Evolutionary conservation across 2,113 vertebrate genomes (phyloP), one percentile per base, ranked within the genome.

Genomic region (Vulpes lagopus): DNA sequence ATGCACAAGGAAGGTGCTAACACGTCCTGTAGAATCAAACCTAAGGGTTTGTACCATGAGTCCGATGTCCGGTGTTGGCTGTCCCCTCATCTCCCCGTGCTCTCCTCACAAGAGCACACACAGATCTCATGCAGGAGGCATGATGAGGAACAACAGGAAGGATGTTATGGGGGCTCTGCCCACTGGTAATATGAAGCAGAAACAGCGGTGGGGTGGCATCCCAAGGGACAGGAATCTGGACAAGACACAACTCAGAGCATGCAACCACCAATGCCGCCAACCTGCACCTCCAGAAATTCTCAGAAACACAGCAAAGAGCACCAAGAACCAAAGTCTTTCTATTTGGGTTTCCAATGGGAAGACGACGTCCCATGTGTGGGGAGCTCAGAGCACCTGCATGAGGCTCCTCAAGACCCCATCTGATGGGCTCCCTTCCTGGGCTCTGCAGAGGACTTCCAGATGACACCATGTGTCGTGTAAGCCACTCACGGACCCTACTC

Each of bases 131-230:
- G 11, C 0, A 19, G 89, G 65, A 57, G 23, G 4, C 11, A 6
- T 2, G 19, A 30, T 16, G n/a, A 43, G 23, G 17, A 16, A 14
- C 0, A 3, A 30, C 8, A 38, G 11, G 9, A 20, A 1, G 7
- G 74, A 35, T 43, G 27, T 17, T 9, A 11, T 8, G 7, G 14
- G 23, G 23, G 8, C 11, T 67, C 76, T 55, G 51, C 57, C 17
- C n/a, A 10, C 60, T 19, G 85, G 3, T 57, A 2, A 20, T 5
- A 17, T 0, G 3, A 43, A n/a, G 53, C 53, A n/a, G 5, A 10
- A 71, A 19, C 20, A 38, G 60, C 3, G 1, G 14, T 11, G 27
- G 9, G 19, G 1, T 51, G 43, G 55, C 22, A 20, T 43, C 43
- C 27, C 35, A 49, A 59, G 12, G 23, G 25, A 1, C 4, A 27